phyloP scores from a whole-genome alignment of 1,140 invertebrate genomes.

The Ephestia elutella region DNA sequence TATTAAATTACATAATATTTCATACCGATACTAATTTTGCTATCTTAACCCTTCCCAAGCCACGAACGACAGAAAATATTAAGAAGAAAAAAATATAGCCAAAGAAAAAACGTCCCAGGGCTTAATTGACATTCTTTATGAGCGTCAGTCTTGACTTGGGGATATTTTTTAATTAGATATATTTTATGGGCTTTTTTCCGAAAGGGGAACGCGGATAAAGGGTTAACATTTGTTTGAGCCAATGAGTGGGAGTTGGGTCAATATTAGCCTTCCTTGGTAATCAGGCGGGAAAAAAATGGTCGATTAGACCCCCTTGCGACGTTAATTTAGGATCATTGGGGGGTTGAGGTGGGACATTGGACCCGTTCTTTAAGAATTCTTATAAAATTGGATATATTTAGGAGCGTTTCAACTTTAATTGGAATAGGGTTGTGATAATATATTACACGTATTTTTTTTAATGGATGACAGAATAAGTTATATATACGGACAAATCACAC shows the following conservation, averaged over 20 bases:
- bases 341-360: conserved; percentile 31
- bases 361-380: conserved; percentile 9
- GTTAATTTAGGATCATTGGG: conserved; percentile 70
- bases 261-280: conserved; percentile 67
- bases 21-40: conserved; percentile 73
- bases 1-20: conserved; percentile 73
- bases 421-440: background rate
- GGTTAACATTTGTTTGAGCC: conserved; percentile 72
- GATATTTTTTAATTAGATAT: conserved; percentile 76
- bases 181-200: conserved; percentile 73
- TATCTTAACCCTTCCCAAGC: conserved; percentile 69
- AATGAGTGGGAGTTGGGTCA: conserved; percentile 42
- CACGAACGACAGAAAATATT: conserved; percentile 66
- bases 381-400: conserved; percentile 10
- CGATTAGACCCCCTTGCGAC: conserved; percentile 61
- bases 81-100: conserved; percentile 45
- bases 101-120: conserved; percentile 57
- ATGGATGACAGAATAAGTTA: no score
- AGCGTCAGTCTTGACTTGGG: conserved; percentile 70
- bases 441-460: background rate
- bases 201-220: conserved; percentile 63
- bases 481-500: no score
- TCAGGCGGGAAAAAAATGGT: conserved; percentile 69
- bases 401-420: conserved; percentile 2
- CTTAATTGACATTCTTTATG: conserved; percentile 76